phyloP scores from a whole-genome alignment of 2,888 invertebrate species.

The Xylocampa areola region DNA sequence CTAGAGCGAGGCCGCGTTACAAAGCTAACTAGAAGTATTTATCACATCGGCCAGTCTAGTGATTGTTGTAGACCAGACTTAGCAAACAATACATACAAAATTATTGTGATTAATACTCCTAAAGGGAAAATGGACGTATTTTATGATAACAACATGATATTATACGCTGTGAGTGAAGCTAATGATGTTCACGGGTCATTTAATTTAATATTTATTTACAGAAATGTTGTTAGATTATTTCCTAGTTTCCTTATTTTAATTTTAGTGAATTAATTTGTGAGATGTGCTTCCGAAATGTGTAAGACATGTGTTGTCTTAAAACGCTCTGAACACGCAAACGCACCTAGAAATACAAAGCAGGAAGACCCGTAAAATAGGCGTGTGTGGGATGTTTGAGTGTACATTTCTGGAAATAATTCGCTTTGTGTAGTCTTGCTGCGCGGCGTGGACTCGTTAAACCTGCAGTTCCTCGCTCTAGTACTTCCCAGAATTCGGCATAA shows the following conservation, averaged over 20 bases:
- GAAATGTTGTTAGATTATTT: neutral
- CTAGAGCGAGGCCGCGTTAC: conserved; percentile 18
- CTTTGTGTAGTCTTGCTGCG: conserved; percentile 30
- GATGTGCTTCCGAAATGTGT: no score
- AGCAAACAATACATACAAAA: conserved; percentile 30
- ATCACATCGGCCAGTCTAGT: conserved; percentile 25
- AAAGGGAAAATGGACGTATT: conserved; percentile 13
- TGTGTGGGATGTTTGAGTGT: conserved; percentile 41
- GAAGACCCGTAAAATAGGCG: conserved; percentile 22
- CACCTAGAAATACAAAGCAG: conserved; percentile 8
- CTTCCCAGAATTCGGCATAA: conserved; percentile 64
- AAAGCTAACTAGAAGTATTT: conserved; percentile 30
- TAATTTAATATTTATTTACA: conserved; percentile 5
- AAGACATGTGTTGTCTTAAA: no score
- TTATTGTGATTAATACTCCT: conserved; percentile 25
- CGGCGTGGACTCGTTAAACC: conserved; percentile 35
- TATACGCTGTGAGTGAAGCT: conserved; percentile 10
- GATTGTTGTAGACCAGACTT: conserved; percentile 30
- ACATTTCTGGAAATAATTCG: conserved; percentile 54
- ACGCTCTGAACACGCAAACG: no score
- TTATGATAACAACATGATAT: conserved; percentile 19
- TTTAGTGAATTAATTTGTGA: conserved; percentile 1
- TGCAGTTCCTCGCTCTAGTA: conserved; percentile 45
- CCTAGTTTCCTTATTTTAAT: conserved; percentile 6
- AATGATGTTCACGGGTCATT: conserved; percentile 33